Conservation (phyloP, 1,140 invertebrate species). For the Orius insidiosus region DNA sequence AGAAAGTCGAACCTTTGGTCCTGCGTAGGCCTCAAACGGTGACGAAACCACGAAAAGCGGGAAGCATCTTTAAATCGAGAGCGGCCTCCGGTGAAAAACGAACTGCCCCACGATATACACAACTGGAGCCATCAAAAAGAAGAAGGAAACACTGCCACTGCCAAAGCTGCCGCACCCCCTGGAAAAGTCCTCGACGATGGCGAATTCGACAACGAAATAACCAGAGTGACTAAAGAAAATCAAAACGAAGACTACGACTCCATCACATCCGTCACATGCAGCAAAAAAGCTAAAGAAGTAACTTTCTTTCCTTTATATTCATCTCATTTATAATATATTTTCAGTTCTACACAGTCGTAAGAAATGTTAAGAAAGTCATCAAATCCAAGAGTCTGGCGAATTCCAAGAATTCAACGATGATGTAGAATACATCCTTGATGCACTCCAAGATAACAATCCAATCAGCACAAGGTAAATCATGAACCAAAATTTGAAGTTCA, state of each 20-base stretch:
- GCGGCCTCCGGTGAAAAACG: conserved; percentile 57
- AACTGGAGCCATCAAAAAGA: conserved; percentile 65
- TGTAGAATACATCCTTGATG: conserved; percentile 88
- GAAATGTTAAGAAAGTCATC: conserved; percentile 92
- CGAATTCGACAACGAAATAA: conserved; percentile 40
- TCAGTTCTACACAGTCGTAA: conserved; percentile 82
- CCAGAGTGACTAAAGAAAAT: conserved; percentile 38
- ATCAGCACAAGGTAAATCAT: conserved; percentile 53
- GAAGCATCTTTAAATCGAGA: conserved; percentile 77
- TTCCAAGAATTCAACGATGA: conserved; percentile 97
- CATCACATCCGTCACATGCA: conserved; percentile 59
- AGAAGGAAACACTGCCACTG: conserved; percentile 23
- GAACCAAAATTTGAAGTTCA: no score
- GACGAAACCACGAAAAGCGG: conserved; percentile 27
- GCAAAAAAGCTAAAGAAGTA: conserved; percentile 63
- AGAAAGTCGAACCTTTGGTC: conserved; percentile 8
- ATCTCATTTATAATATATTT: conserved; percentile 21
- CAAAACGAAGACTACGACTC: conserved; percentile 37
- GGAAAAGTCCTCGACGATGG: conserved; percentile 27
- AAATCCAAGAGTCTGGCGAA: conserved; percentile 93
- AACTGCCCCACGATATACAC: conserved; percentile 57
- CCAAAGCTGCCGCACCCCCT: neutral
- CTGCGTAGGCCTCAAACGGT: conserved; percentile 6
- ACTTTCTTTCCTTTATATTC: neutral
- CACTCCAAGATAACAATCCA: conserved; percentile 74